A percentile compares a stretch with the other conserved stretches of the same genome.
Conservation (phyloP, 2,888 invertebrate genomes). For the Ochropleura leucogaster region DNA sequence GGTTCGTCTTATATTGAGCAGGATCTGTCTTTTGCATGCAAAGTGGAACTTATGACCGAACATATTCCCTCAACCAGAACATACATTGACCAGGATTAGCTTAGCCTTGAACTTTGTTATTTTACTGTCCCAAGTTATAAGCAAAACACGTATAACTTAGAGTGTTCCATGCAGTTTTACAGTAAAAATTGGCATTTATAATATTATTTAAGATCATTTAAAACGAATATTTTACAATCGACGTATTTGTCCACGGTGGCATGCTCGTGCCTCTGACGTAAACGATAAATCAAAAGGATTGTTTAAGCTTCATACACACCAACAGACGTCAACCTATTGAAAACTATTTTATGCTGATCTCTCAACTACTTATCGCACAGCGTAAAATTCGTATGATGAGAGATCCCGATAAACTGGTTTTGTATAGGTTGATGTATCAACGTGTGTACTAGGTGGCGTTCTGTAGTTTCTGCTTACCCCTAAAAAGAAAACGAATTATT, state of each 20-base stretch:
- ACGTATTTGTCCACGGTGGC: too few relatives aligned
- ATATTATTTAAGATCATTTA: too few relatives aligned
- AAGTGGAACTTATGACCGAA: neutral
- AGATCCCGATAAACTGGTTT: too few relatives aligned
- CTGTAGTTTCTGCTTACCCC: neutral
- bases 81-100: conserved; percentile 9
- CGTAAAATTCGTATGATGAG: too few relatives aligned
- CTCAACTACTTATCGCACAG: too few relatives aligned
- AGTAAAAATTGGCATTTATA: neutral
- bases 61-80: conserved; percentile 5
- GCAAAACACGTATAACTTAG: conserved; percentile 6
- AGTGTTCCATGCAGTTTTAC: conserved; percentile 4
- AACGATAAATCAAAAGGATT: too few relatives aligned
- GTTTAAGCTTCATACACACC: too few relatives aligned
- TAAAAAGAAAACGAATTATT: neutral
- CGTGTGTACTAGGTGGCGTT: neutral
- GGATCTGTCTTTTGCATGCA: neutral
- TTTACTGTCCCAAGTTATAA: conserved; percentile 24
- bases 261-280: too few relatives aligned
- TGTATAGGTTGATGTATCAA: too few relatives aligned
- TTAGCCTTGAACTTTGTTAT: conserved; percentile 36
- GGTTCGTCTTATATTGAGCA: neutral
- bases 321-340: too few relatives aligned
- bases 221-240: too few relatives aligned
- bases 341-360: too few relatives aligned